Conservation (phyloP, 2,888 invertebrate species). For the Pristionchus exspectatus region DNA sequence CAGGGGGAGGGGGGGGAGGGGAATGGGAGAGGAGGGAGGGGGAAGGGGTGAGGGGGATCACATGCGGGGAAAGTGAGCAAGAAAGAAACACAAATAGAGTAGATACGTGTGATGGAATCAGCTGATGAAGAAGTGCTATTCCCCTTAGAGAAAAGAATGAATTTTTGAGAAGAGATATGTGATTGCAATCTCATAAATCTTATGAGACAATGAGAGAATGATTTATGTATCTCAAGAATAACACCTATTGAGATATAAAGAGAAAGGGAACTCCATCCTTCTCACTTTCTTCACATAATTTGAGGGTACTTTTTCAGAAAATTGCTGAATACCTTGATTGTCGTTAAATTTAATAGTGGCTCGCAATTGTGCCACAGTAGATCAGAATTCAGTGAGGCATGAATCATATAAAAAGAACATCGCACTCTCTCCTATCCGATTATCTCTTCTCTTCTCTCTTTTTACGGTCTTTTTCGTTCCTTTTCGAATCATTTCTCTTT, state of each 20-base stretch:
- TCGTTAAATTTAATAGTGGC: neutral
- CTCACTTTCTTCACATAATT: neutral
- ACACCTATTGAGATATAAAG: neutral
- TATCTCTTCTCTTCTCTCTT: neutral
- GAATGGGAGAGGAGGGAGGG: too few relatives aligned
- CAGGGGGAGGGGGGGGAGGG: neutral
- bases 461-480: slow-evolving; percentile 22
- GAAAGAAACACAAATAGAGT: slow-evolving; percentile 33
- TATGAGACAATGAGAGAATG: neutral
- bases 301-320: neutral
- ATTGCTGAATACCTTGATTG: neutral
- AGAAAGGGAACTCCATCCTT: neutral
- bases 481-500: neutral
- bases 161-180: too few relatives aligned
- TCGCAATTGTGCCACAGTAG: neutral
- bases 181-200: neutral
- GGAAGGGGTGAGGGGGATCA: too few relatives aligned
- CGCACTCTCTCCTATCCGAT: neutral
- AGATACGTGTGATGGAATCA: slow-evolving; percentile 17
- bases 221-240: slow-evolving; percentile 3
- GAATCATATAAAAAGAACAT: slow-evolving; percentile 2
- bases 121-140: too few relatives aligned
- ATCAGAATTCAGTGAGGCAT: slow-evolving; percentile 1
- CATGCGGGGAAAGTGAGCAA: slow-evolving; percentile 15
- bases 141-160: too few relatives aligned